Base-by-base conservation (phyloP, 2,113 vertebrate species). In the Rhinolophus sinicus region DNA sequence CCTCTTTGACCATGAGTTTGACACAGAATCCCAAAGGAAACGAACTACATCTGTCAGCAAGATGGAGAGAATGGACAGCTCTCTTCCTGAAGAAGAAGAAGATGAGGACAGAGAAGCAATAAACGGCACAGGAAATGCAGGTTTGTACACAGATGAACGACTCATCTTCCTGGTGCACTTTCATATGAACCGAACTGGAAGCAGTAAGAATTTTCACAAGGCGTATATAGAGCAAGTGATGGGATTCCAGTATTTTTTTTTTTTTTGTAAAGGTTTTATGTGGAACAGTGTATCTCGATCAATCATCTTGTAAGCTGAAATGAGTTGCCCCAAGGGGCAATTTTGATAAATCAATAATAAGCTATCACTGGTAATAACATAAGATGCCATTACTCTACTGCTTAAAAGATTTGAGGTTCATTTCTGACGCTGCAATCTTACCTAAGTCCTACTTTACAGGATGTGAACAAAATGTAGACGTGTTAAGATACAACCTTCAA, bases 31-130 rank as follows among this genome's bases (percentile, higher is more conserved):
- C 0, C 99, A 99, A 97, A 98, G 99, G 77, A 99, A 99, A 96
- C 99, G 99, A 97, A 99, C 99, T 21, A 99, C 99, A 0, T 99
- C 99, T 0, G 99, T 99, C 98, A 99, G 99, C 98, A 99, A 99
- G 98, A 99, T 99, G 99, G 99, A 99, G 64, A 98, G 99, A 92
- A 99, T 98, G 98, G 99, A 99, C 98, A 99, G 99, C 33, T 98
- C 99, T 2, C 99, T 99, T 19, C 99, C 99, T 2, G 99, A 99
- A 96, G 99, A 99, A 95, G 99, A 99, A 44, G 99, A 99, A 5
- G 99, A 99, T 0, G 99, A 99, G 12, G 99, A 99, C 75, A 99
- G 98, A 97, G 99, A 99, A 58, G 97, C 99, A 52, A 95, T 99
- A 97, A 99, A 99, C 50, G 99, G 98, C 96, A 98, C 98, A 1